Percentiles rank a stretch among this genome's conserved stretches.
Evolutionary conservation across 2,797 vertebrate genomes (phyloP).

Genomic region (Phaenicophaeus curvirostris): DNA sequence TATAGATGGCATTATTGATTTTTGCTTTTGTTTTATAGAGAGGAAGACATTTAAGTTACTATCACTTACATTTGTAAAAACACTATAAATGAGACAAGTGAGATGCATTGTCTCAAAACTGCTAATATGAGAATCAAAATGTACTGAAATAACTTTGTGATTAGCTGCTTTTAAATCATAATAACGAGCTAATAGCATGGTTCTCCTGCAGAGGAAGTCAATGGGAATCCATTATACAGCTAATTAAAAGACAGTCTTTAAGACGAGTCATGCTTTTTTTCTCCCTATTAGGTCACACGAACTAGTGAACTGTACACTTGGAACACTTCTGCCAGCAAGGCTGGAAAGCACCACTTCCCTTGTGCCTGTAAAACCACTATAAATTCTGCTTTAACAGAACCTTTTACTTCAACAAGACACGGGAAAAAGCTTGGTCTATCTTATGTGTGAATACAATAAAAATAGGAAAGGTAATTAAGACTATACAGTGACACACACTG

Average conservation of each 20-base stretch:
- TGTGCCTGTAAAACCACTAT: constrained; percentile 47
- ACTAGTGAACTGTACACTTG: constrained; percentile 58
- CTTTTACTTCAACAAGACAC: constrained; percentile 19
- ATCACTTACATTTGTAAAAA: constrained; percentile 1
- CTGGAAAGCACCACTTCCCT: constrained; percentile 54
- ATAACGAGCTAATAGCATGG: constrained; percentile 71
- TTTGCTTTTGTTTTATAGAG: neutral
- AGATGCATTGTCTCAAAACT: neutral
- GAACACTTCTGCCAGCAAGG: constrained; percentile 58
- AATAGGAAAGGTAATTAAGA: neutral
- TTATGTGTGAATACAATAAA: neutral
- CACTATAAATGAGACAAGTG: neutral
- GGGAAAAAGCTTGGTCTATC: neutral
- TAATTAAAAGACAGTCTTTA: constrained; percentile 76
- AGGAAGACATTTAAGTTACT: neutral
- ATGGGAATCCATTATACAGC: constrained; percentile 74
- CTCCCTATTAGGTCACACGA: constrained; percentile 71
- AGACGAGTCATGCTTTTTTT: constrained; percentile 70
- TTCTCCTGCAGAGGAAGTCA: constrained; percentile 67
- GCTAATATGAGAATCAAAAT: constrained; percentile 15
- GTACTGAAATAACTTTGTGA: constrained; percentile 68
- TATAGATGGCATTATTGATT: constrained; percentile 3
- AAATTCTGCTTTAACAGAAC: too few species aligned
- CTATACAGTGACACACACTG: neutral
- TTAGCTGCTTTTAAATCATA: constrained; percentile 74